Percentiles rank a stretch among this genome's conserved stretches.
phyloP scores from a whole-genome alignment of 2,888 invertebrate genomes.

The Physocephala rufipes region DNA sequence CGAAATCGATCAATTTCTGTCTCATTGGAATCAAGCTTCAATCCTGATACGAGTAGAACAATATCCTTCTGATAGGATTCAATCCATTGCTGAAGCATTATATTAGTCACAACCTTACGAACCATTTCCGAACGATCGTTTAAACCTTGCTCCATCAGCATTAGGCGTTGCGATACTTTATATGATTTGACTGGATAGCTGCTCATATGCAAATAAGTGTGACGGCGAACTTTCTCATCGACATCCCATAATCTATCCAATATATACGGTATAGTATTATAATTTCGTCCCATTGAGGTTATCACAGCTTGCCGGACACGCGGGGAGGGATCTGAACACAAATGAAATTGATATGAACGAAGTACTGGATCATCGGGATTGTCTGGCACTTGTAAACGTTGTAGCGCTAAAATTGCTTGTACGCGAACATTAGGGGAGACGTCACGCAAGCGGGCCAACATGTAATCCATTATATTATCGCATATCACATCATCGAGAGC shows the following conservation, averaged over 20 bases:
- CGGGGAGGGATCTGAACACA: constrained; percentile 79
- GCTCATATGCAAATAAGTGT: constrained; percentile 67
- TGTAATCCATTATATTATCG: constrained; percentile 75
- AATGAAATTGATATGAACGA: constrained; percentile 75
- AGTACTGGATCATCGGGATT: constrained; percentile 81
- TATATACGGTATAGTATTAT: constrained; percentile 75
- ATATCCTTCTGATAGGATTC: constrained; percentile 76
- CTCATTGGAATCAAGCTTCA: constrained; percentile 76
- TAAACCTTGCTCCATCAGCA: constrained; percentile 72
- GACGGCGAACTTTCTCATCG: constrained; percentile 76
- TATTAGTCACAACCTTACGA: constrained; percentile 65
- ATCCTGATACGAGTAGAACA: constrained; percentile 75
- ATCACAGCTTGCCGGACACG: constrained; percentile 78
- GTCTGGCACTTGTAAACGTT: constrained; percentile 81
- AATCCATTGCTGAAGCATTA: constrained; percentile 79
- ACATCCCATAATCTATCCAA: constrained; percentile 79
- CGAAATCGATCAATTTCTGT: constrained; percentile 72
- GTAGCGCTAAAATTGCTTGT: constrained; percentile 81
- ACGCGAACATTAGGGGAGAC: constrained; percentile 78
- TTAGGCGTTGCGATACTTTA: constrained; percentile 73
- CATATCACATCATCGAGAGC: constrained; percentile 80
- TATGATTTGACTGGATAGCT: constrained; percentile 66
- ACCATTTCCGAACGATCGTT: constrained; percentile 71
- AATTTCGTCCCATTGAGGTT: constrained; percentile 77
- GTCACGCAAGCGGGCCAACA: constrained; percentile 77